Evolutionary conservation across 2,888 invertebrate species (phyloP).

Genomic region (Agrotis exclamationis): DNA sequence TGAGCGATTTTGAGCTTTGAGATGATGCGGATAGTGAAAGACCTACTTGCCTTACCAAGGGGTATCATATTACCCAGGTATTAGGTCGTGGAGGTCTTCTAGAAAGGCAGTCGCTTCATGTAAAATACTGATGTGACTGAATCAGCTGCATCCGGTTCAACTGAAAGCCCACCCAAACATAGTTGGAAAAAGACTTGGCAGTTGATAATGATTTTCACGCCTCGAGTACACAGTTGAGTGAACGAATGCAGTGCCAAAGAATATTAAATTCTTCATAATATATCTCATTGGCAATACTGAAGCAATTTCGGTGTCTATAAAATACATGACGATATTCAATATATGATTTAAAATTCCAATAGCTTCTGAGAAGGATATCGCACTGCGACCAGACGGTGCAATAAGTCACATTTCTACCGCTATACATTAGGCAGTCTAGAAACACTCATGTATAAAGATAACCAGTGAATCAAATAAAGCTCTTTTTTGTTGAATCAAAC

Average conservation of each 20-base stretch:
- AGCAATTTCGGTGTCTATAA: constrained; percentile 19
- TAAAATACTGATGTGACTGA: too few relatives aligned
- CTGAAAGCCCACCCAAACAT: too few relatives aligned
- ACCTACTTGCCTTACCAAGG: too few relatives aligned
- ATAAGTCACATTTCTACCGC: constrained; percentile 21
- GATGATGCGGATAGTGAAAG: too few relatives aligned
- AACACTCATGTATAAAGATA: not conserved
- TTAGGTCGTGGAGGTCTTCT: too few relatives aligned
- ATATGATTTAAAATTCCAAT: constrained; percentile 40
- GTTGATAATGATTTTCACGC: not conserved
- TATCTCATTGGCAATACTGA: constrained; percentile 19
- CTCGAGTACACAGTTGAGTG: not conserved
- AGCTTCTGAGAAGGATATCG: constrained; percentile 30
- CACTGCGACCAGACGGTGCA: not conserved
- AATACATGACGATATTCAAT: not conserved
- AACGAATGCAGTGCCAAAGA: constrained; percentile 8
- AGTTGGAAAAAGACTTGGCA: too few relatives aligned
- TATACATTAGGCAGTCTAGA: constrained; percentile 1
- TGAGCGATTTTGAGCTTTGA: too few relatives aligned
- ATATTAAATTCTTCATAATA: constrained; percentile 18
- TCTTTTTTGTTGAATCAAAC: not conserved
- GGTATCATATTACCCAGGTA: too few relatives aligned
- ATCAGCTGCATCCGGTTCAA: too few relatives aligned
- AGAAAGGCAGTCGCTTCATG: too few relatives aligned
- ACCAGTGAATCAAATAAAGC: not conserved